Evolutionary conservation across 2,797 vertebrate genomes (phyloP), one percentile per base, ranked within the genome.

Genomic region (Pangasius krempfi): DNA sequence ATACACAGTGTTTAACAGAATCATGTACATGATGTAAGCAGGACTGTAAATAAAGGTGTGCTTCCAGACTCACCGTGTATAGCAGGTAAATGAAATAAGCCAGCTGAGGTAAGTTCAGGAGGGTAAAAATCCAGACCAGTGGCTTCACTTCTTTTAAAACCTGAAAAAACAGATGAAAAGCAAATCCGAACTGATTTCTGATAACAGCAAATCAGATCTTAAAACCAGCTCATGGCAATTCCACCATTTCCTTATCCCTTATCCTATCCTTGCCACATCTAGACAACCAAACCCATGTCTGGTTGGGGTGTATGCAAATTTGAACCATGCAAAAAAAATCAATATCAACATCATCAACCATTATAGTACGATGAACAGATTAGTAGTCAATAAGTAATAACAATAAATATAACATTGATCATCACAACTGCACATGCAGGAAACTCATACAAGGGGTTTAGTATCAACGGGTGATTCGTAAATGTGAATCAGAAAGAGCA

Each of bases 51-150:
- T 54, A 40, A 62, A 13, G 6, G 13, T n/a, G 18, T 14, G 60
- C 16, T 72, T 13, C 58, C 27, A 44, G 22, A 8, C 94, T 95
- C 93, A 97, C 97, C 92, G 81, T 94, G 89, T 96, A 97, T 30
- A 97, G 92, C 72, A 97, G 93, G 89, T 97, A 98, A 87, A 94
- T 82, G 84, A 97, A 96, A 93, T 96, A 96, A 89, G 93, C 96
- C 12, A 96, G 90, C 92, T 97, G 95, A 4, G 95, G 96, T 86
- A 97, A 44, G 0, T 96, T 98, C 94, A 93, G 95, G 1, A 91
- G 30, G 91, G 95, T 89, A 88, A 97, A 97, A 86, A 96, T 30
- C 96, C 96, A 97, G 81, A 97, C 96, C 52, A 97, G 93, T 73
- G 86, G 87, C 64, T 95, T 96, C 89, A 93, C 79, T 92, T 96